phyloP scores from a whole-genome alignment of 2,113 vertebrate genomes.

The Corydoras sp. region DNA sequence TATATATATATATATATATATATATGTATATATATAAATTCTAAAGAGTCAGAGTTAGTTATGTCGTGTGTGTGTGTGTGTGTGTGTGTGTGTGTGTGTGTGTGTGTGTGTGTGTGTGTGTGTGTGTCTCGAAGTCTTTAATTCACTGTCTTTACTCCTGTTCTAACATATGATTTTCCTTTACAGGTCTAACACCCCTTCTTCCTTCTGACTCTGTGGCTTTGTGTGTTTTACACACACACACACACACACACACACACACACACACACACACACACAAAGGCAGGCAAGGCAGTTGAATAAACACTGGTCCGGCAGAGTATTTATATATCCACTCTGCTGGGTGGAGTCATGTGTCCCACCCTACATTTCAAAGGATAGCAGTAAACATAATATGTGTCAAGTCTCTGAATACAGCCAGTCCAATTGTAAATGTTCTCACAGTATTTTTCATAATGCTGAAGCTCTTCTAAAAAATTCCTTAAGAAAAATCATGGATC shows the following conservation, averaged over 20 bases:
- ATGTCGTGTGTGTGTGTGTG: neutral
- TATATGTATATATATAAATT: no score
- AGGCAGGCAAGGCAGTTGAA: constrained; percentile 20
- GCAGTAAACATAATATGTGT: no score
- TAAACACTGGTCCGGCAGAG: constrained; percentile 8
- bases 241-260: constrained; percentile 9
- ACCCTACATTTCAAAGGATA: constrained; percentile 33
- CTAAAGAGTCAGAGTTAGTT: no score
- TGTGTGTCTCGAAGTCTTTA: constrained; percentile 17
- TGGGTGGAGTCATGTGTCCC: constrained; percentile 28
- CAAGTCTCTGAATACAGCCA: no score
- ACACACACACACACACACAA: constrained; percentile 10
- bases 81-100: neutral
- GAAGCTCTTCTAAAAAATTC: no score
- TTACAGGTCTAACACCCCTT: constrained; percentile 13
- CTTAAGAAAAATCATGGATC: no score
- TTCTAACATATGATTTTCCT: constrained; percentile 11
- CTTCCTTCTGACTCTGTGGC: constrained; percentile 7
- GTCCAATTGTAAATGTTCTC: no score
- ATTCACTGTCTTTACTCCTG: constrained; percentile 28
- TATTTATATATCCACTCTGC: constrained; percentile 37
- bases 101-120: neutral
- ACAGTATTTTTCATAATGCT: no score
- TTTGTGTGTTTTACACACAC: constrained; percentile 16
- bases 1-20: no score